Conservation (phyloP, 1,140 invertebrate genomes). For the Plectrocnemia conspersa region DNA sequence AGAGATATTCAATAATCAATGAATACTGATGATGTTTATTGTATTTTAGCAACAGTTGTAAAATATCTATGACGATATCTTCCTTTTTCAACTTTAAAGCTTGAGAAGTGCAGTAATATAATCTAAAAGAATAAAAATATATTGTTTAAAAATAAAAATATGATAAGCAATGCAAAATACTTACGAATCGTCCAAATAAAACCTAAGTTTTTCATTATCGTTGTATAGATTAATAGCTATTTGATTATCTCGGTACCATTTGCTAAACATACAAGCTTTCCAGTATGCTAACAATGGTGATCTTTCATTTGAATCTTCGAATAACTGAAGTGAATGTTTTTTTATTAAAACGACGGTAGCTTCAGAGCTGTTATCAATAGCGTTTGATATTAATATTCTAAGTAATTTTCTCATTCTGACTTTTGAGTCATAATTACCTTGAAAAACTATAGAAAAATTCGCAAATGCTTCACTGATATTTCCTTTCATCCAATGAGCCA, state of each 20-base stretch:
- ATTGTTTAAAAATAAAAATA: not conserved
- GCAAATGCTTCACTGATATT: constrained; percentile 18
- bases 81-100: constrained; percentile 21
- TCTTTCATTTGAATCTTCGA: constrained; percentile 6
- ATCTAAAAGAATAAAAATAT: constrained; percentile 11
- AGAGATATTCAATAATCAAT: constrained; percentile 16
- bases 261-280: constrained; percentile 26
- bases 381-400: constrained; percentile 20
- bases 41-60: constrained; percentile 22
- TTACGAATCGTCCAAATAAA: no score
- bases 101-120: not conserved
- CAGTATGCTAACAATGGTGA: constrained; percentile 20
- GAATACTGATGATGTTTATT: constrained; percentile 20
- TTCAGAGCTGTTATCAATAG: constrained; percentile 21
- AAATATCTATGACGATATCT: constrained; percentile 23
- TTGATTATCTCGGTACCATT: constrained; percentile 31
- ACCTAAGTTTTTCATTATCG: constrained; percentile 11
- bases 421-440: constrained; percentile 6
- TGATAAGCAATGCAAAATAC: no score
- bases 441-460: constrained; percentile 13
- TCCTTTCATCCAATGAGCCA: constrained; percentile 26
- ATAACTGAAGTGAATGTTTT: constrained; percentile 12
- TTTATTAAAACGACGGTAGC: constrained; percentile 24
- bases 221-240: constrained; percentile 24
- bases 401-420: constrained; percentile 7